Conservation (phyloP, 1,140 invertebrate genomes). For the Brachionus koreanus region DNA sequence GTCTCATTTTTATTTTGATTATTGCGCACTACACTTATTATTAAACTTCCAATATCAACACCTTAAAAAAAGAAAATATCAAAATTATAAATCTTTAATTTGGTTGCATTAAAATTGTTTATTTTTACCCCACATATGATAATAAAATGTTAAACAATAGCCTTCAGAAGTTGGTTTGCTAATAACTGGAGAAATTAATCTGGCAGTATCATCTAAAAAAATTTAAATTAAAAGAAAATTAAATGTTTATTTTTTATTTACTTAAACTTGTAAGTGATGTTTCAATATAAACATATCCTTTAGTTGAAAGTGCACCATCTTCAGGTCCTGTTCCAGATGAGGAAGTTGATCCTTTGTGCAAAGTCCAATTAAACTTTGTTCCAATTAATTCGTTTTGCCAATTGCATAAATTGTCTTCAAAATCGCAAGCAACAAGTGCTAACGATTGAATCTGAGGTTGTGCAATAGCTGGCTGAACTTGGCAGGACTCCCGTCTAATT, state of each 20-base stretch:
- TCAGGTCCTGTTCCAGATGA: not conserved
- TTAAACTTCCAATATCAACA: not conserved
- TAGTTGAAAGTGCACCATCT: conserved; percentile 35
- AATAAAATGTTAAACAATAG: conserved; percentile 46
- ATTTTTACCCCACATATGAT: conserved; percentile 48
- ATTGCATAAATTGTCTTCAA: conserved; percentile 59
- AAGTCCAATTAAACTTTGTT: conserved; percentile 40
- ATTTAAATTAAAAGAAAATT: not conserved
- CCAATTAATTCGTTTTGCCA: conserved; percentile 7
- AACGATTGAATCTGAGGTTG: not conserved
- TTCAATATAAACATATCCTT: conserved; percentile 49
- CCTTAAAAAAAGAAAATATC: not conserved
- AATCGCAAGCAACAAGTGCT: conserved; percentile 62
- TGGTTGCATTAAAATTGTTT: too few species aligned
- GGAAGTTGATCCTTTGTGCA: not conserved
- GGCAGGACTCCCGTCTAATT: not conserved
- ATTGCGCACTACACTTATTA: not conserved
- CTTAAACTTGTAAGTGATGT: conserved; percentile 46
- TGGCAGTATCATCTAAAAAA: conserved; percentile 24
- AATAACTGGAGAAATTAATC: conserved; percentile 18
- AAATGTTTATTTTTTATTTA: not conserved
- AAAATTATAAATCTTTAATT: not conserved
- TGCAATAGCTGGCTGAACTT: conserved; percentile 16
- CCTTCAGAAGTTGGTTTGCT: not conserved
- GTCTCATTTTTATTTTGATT: conserved; percentile 18